A percentile compares a stretch with the other conserved stretches of the same genome.
Conservation (phyloP, 2,888 invertebrate genomes). For the Dioctria linearis region DNA sequence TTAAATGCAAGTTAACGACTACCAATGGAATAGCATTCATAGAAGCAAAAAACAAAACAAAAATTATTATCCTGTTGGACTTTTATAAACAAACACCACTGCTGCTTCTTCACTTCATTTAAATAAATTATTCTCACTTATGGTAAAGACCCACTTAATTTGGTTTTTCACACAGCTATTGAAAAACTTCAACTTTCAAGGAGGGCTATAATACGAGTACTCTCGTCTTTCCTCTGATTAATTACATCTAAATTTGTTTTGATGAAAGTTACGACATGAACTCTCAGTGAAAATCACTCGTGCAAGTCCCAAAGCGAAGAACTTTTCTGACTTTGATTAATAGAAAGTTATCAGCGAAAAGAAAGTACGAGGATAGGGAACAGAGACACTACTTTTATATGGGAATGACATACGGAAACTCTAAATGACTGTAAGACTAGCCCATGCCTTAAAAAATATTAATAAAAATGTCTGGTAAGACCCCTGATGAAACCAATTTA, state of each 20-base stretch:
- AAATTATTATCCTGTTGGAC: neutral
- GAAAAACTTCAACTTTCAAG: neutral
- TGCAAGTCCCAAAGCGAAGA: neutral
- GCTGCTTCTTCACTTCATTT: neutral
- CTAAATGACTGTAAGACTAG: neutral
- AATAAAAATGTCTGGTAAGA: constrained; percentile 20
- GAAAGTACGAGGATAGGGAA: constrained; percentile 5
- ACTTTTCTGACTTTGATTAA: constrained; percentile 25
- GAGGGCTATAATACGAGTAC: neutral
- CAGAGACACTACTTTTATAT: neutral
- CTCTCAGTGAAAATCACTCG: neutral
- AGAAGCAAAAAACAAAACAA: neutral
- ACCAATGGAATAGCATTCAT: no score
- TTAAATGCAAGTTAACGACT: no score
- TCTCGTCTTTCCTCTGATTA: neutral
- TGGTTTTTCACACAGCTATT: neutral
- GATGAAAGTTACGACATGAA: constrained; percentile 7
- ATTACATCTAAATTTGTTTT: constrained; percentile 1
- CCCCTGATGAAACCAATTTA: constrained; percentile 29
- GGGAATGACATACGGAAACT: constrained; percentile 14
- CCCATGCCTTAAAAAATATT: neutral
- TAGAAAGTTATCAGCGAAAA: neutral
- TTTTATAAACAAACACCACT: neutral
- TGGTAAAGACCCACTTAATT: neutral
- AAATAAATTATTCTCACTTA: neutral